Percentiles rank a stretch among this genome's conserved stretches.
These are phyloP conservation scores for Lithodes maja DNA, from an alignment of 2,888 invertebrate species.

Conservation along the genomic window DNA sequence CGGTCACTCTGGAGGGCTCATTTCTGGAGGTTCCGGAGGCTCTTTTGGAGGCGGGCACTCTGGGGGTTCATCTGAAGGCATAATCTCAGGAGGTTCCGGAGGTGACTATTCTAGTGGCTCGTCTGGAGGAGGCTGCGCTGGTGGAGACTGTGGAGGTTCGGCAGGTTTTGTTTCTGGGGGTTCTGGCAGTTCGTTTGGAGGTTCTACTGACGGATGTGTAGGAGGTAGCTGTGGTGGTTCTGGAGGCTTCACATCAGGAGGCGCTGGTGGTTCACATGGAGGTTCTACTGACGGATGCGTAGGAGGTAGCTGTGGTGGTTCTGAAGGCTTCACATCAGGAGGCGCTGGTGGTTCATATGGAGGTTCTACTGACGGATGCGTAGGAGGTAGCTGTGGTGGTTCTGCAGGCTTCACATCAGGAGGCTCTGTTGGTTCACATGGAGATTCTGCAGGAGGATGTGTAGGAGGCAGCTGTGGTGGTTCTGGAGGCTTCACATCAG, in stretches of 20 bases:
- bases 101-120: background rate
- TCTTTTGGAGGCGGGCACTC: background rate
- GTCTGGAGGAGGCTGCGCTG: background rate
- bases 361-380: background rate
- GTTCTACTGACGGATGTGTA: background rate
- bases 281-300: background rate
- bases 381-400: background rate
- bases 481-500: background rate
- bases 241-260: background rate
- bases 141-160: background rate
- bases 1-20: background rate
- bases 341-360: background rate
- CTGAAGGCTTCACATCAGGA: background rate
- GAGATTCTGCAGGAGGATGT: background rate
- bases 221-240: background rate
- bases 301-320: background rate
- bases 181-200: background rate
- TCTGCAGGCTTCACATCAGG: background rate
- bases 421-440: background rate
- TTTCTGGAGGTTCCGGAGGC: slow-evolving; percentile 4
- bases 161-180: background rate
- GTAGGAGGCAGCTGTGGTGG: background rate
- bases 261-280: background rate
- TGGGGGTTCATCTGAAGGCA: background rate
- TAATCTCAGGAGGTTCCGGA: background rate